These are phyloP conservation scores for Crematogaster levior DNA, from an alignment of 2,888 invertebrate species.

Conservation along the genomic window DNA sequence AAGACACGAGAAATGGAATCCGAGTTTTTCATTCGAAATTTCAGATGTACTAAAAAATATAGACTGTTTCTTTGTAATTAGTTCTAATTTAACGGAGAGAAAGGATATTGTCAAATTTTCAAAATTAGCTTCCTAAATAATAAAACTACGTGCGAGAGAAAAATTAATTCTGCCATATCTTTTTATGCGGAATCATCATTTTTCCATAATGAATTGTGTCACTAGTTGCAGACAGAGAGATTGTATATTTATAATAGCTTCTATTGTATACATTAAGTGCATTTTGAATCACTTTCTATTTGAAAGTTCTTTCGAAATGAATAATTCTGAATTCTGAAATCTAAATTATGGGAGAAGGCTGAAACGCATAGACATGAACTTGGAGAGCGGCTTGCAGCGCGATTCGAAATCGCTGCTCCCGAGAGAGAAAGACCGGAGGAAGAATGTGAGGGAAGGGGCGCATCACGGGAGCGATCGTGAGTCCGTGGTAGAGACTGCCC, in stretches of 20 bases:
- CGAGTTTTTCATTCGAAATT: not conserved
- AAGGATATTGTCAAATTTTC: not conserved
- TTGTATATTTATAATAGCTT: not conserved
- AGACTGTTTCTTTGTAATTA: not conserved
- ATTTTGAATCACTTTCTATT: not conserved
- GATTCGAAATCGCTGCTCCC: constrained; percentile 59
- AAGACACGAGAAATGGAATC: not conserved
- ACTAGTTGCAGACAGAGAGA: too few relatives aligned
- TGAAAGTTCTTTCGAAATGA: not conserved
- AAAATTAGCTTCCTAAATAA: not conserved
- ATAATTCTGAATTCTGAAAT: not conserved
- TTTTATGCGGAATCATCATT: not conserved
- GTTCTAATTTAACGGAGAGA: not conserved
- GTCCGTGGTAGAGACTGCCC: constrained; percentile 54
- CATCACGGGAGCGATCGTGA: constrained; percentile 48
- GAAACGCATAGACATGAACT: constrained; percentile 45
- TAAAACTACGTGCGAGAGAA: not conserved
- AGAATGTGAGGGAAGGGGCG: not conserved
- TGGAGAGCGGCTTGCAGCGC: constrained; percentile 53
- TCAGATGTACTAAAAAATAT: not conserved
- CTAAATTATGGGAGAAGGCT: constrained; percentile 35
- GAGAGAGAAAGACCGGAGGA: constrained; percentile 8
- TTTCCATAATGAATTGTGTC: not conserved
- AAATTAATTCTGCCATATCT: not conserved
- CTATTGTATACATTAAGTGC: not conserved